phyloP scores from a whole-genome alignment of 2,888 invertebrate genomes.

The Axea sp. region DNA sequence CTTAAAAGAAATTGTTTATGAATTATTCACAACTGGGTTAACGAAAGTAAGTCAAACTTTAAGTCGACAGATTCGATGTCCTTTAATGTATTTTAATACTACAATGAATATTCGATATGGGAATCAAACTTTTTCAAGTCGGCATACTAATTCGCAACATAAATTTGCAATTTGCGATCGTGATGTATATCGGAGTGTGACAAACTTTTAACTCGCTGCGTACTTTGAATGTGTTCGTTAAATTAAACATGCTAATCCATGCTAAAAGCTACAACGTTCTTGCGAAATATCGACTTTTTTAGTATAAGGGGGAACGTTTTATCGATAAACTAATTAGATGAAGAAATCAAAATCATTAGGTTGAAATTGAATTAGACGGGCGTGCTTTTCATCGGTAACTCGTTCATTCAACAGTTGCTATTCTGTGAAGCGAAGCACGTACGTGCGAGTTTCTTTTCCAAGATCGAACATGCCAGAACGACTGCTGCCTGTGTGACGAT shows the following conservation, averaged over 20 bases:
- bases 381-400: slow-evolving; percentile 71
- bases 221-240: slow-evolving; percentile 32
- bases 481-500: slow-evolving; percentile 48
- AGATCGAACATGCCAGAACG: slow-evolving; percentile 53
- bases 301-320: background rate
- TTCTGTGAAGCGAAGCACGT: slow-evolving; percentile 70
- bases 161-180: slow-evolving; percentile 50
- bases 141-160: slow-evolving; percentile 46
- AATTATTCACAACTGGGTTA: slow-evolving; percentile 26
- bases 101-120: slow-evolving; percentile 58
- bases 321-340: slow-evolving; percentile 49
- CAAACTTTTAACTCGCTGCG: slow-evolving; percentile 29
- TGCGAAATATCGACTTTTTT: slow-evolving; percentile 33
- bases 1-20: slow-evolving; percentile 6
- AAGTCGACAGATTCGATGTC: slow-evolving; percentile 37
- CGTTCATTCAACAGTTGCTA: slow-evolving; percentile 73
- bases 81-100: slow-evolving; percentile 53
- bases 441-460: slow-evolving; percentile 64
- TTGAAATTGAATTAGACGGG: slow-evolving; percentile 72
- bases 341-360: slow-evolving; percentile 68
- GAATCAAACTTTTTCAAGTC: slow-evolving; percentile 51
- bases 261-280: slow-evolving; percentile 10
- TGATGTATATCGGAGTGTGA: slow-evolving; percentile 23
- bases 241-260: slow-evolving; percentile 54
- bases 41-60: slow-evolving; percentile 48